These are phyloP conservation scores for Pseudolaguvia tuberculata DNA, from an alignment of 2,113 vertebrate genomes.

Conservation along the genomic window DNA sequence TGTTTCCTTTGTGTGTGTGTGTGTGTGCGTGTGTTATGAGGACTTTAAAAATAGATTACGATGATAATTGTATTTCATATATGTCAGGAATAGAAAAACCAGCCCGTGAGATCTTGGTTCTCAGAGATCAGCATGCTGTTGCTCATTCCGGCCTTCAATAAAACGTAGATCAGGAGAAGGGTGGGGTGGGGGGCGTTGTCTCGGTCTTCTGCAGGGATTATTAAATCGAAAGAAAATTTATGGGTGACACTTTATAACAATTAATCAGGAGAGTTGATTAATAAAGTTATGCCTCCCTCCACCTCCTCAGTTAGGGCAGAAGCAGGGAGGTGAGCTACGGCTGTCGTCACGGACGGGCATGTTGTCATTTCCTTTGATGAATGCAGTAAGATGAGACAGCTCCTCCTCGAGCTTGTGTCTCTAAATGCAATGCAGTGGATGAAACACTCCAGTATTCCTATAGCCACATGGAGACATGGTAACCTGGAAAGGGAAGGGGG, in stretches of 20 bases:
- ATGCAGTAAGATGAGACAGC: conserved; percentile 56
- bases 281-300: conserved; percentile 69
- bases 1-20: conserved; percentile 48
- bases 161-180: conserved; percentile 76
- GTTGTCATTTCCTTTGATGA: conserved; percentile 91
- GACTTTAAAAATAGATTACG: conserved; percentile 92
- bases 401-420: neutral
- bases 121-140: conserved; percentile 70
- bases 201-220: conserved; percentile 81
- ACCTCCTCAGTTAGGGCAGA: conserved; percentile 56
- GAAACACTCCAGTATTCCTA: conserved; percentile 5
- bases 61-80: conserved; percentile 89
- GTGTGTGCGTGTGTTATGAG: conserved; percentile 62
- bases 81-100: conserved; percentile 82
- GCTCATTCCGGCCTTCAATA: conserved; percentile 72
- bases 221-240: conserved; percentile 89
- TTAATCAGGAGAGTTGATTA: conserved; percentile 92
- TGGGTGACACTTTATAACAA: conserved; percentile 89
- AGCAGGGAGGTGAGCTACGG: conserved; percentile 55
- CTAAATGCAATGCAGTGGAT: conserved; percentile 6
- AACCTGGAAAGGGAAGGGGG: conserved; percentile 3
- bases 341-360: conserved; percentile 76
- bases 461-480: conserved; percentile 16
- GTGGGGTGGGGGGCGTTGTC: conserved; percentile 61
- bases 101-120: conserved; percentile 82